Evolutionary conservation across 2,797 vertebrate genomes (phyloP), one percentile per base, ranked within the genome.

Genomic region (Atherinosoma microstoma): DNA sequence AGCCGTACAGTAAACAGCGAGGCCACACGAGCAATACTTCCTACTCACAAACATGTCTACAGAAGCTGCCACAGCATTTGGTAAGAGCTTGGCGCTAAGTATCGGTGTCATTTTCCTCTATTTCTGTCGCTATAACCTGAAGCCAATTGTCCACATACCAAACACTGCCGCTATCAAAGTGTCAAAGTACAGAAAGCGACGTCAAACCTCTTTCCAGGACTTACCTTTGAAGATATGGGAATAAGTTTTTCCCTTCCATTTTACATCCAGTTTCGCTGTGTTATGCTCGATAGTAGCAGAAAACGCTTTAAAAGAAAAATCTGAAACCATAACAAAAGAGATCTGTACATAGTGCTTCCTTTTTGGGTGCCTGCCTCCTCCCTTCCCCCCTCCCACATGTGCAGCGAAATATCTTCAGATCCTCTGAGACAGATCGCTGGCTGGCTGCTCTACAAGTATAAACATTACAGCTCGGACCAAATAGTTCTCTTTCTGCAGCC

Each of bases 201-300:
- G 20, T 45, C 27, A 51, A 60, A 29, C 18, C 62, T 68, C n/a
- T 68, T 49, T 58, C 27, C 16, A 22, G 29, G n/a, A 85, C 89
- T 79, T 77, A 94, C 94, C 89, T 87, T 76, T 45, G 75, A 35
- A 93, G 84, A 78, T 75, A 83, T 59, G 92, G 84, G 62, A 93
- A 91, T 85, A 90, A 87, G 79, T 70, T 82, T 29, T 84, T 84
- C 62, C 63, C 80, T 56, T 91, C 92, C 93, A 92, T 94, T 45
- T 35, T 69, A 16, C 0, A 24, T 34, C 13, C 67, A 2, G 42
- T 51, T 36, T 36, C 18, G 24, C 16, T 18, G 13, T 6, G 4
- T 15, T 24, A 22, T 42, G 27, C 11, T 38, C 22, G 18, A 20
- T 12, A 35, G 16, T 5, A 5, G 16, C 54, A 30, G 4, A 57